Evolutionary conservation across 2,113 vertebrate genomes (phyloP), one percentile per base, ranked within the genome.

Genomic region (Phrynocephalus versicolor): DNA sequence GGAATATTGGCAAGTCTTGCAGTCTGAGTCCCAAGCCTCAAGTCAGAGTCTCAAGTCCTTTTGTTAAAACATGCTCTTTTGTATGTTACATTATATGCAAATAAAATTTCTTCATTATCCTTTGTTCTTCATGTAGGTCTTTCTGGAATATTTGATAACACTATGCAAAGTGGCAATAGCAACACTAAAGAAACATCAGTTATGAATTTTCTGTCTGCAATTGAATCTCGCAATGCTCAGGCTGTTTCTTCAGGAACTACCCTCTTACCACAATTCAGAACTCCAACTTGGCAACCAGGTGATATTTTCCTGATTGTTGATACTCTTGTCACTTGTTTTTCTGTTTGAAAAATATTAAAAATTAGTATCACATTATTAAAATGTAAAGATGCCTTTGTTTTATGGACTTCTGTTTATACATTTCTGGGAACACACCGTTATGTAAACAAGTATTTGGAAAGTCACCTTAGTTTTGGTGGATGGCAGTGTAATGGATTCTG

Each of bases 241-340:
- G 94, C 98, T 96, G 98, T 97, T 94, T 97, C 98, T 96, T 97
- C 97, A 92, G 97, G 97, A 97, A 96, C 98, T 90, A 96, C 97
- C 83, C 95, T 98, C 88, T 96, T 98, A 94, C 97, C 98, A 88
- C 97, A 98, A 84, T 99, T 99, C 94, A 98, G 98, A 95, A 96
- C 98, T 87, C 96, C 98, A 85, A 97, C 98, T 77, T 99, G 98
- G 98, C 97, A 98, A 94, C 96, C 97, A 95, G 98, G 98, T 99
- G 90, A 96, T 85, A 72, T 79, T 75, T 87, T 87, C 81, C 21
- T 60, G 73, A 37, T 85, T 69, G 83, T 91, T 87, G 2, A 74
- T 1, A 1, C 30, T 7, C 1, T 60, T 86, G 3, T n/a, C 16
- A 62, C 12, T 57, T 45, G 23, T 33, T 60, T 83, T 76, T 65